Conservation (phyloP, 2,888 invertebrate genomes). For the Urechis unicinctus region DNA sequence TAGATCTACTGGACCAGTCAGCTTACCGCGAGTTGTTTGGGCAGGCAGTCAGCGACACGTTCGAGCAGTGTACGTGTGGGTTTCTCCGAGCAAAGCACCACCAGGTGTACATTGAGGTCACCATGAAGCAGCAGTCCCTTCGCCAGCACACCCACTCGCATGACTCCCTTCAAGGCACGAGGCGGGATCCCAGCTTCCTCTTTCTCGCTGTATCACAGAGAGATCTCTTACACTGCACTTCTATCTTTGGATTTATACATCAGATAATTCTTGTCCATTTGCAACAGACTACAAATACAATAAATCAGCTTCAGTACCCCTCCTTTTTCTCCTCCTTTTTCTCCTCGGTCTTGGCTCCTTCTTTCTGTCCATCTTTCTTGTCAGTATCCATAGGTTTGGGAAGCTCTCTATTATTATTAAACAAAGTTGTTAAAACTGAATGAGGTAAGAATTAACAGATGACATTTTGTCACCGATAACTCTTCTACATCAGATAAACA, state of each 20-base stretch:
- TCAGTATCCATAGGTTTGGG: constrained; percentile 25
- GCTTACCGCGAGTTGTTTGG: constrained; percentile 61
- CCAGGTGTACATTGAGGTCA: constrained; percentile 83
- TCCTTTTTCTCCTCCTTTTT: constrained; percentile 37
- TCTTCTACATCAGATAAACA: not conserved
- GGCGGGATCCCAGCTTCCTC: constrained; percentile 1
- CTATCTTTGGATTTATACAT: not conserved
- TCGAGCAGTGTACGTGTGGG: constrained; percentile 81
- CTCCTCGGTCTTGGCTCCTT: constrained; percentile 1
- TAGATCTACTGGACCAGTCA: too few relatives aligned
- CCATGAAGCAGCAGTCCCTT: constrained; percentile 84
- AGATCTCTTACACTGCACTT: not conserved
- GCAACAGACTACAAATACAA: too few relatives aligned
- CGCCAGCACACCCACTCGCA: constrained; percentile 88
- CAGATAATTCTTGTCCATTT: not conserved
- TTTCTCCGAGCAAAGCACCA: constrained; percentile 89
- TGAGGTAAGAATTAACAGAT: not conserved
- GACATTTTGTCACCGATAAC: not conserved
- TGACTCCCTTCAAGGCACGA: constrained; percentile 86
- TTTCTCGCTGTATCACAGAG: not conserved
- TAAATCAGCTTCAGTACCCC: too few relatives aligned
- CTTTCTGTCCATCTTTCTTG: constrained; percentile 13
- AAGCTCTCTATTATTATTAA: constrained; percentile 25
- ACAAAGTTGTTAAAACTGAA: not conserved
- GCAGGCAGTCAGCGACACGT: constrained; percentile 77